A percentile compares a stretch with the other conserved stretches of the same genome.
Evolutionary conservation across 1,140 invertebrate genomes (phyloP).

Genomic region (Rhopalosiphum maidis): DNA sequence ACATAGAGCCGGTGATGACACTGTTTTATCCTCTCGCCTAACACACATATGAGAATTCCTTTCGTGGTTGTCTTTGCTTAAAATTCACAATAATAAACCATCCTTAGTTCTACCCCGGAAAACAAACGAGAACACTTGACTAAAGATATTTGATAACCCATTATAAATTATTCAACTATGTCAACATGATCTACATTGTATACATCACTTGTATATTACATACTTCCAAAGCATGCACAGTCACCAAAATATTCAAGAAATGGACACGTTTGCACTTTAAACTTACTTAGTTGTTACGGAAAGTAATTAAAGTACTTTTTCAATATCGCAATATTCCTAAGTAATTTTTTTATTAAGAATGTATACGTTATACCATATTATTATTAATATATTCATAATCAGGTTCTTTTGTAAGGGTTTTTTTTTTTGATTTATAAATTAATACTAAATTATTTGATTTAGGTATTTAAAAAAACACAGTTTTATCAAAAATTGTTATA

Average conservation of each 20-base stretch:
- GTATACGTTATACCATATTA: not conserved
- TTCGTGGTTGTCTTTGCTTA: constrained; percentile 25
- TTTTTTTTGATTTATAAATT: too few species aligned
- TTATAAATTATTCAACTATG: constrained; percentile 41
- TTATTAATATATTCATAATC: not conserved
- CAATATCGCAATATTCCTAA: not conserved
- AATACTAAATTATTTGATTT: not conserved
- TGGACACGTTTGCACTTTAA: not conserved
- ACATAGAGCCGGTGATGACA: not conserved
- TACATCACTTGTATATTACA: not conserved
- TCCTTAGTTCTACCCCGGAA: not conserved
- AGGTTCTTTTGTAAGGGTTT: not conserved
- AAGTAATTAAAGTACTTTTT: constrained; percentile 5
- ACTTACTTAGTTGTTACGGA: not conserved
- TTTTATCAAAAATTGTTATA: not conserved
- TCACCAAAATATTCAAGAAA: constrained; percentile 3
- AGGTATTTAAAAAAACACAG: not conserved
- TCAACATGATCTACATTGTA: not conserved
- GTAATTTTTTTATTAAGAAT: not conserved
- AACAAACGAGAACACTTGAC: not conserved
- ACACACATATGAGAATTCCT: not conserved
- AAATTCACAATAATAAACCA: constrained; percentile 32
- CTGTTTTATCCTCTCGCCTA: not conserved
- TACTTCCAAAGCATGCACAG: not conserved
- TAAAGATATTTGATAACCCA: constrained; percentile 45